Conservation (phyloP, 2,888 invertebrate species). For the Amblyjoppa fuscipennis region DNA sequence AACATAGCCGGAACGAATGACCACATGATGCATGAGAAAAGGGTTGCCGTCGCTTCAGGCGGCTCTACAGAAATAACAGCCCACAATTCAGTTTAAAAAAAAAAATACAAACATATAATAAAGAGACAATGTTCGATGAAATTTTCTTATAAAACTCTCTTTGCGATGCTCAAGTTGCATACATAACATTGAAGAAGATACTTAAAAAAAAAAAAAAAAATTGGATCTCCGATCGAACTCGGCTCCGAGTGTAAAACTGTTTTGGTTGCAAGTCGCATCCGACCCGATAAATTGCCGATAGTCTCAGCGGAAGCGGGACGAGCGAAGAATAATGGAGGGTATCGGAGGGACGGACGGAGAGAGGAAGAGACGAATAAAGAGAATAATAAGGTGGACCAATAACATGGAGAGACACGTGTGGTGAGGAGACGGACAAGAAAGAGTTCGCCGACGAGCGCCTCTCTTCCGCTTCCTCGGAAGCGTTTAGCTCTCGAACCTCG, state of each 20-base stretch:
- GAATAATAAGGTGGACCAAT: conserved; percentile 8
- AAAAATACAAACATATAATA: neutral
- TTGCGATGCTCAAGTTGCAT: too few species aligned
- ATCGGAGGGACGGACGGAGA: neutral
- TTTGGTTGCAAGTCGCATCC: too few species aligned
- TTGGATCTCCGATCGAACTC: too few species aligned
- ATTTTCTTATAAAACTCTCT: neutral
- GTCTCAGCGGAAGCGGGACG: too few species aligned
- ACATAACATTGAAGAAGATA: too few species aligned
- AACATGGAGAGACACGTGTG: neutral
- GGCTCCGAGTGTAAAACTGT: too few species aligned
- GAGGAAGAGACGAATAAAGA: conserved; percentile 3
- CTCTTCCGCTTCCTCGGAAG: conserved; percentile 58
- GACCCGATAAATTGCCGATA: too few species aligned
- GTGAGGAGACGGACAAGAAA: conserved; percentile 23
- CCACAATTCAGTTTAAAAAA: conserved; percentile 2
- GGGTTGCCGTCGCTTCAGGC: conserved; percentile 45
- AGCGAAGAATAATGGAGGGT: neutral
- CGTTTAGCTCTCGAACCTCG: conserved; percentile 56
- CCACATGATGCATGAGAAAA: conserved; percentile 42
- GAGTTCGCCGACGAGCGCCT: conserved; percentile 31
- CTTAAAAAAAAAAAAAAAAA: too few species aligned
- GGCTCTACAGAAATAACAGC: conserved; percentile 9
- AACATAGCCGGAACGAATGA: conserved; percentile 24
- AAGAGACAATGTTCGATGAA: neutral